Conservation (phyloP, 2,888 invertebrate species). For the Cistogaster globosa region DNA sequence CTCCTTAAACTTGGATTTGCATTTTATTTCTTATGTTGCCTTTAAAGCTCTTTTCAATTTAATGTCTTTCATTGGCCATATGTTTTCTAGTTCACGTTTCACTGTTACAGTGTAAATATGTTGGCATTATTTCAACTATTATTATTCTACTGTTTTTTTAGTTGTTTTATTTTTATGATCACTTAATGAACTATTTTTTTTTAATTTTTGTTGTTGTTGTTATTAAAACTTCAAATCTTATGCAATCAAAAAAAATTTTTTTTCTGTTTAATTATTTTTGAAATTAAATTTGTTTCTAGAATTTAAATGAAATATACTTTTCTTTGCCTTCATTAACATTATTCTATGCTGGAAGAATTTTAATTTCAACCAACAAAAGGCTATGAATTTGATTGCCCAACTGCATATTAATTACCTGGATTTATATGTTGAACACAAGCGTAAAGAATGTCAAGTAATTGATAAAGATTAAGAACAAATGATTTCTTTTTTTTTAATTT, state of each 20-base stretch:
- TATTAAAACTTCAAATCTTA: conserved; percentile 5
- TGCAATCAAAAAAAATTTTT: neutral
- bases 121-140: conserved; percentile 3
- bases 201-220: neutral
- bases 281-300: conserved; percentile 49
- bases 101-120: too few species aligned
- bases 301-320: conserved; percentile 42
- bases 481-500: neutral
- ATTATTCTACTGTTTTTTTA: conserved; percentile 6
- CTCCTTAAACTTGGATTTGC: too few species aligned
- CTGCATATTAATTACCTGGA: conserved; percentile 25
- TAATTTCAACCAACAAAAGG: conserved; percentile 38
- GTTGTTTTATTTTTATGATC: neutral
- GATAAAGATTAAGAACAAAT: conserved; percentile 11
- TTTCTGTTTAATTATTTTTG: conserved; percentile 55
- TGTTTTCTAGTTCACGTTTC: too few species aligned
- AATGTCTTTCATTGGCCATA: neutral
- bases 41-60: conserved; percentile 1
- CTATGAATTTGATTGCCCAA: neutral
- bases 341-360: conserved; percentile 57
- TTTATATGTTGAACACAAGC: conserved; percentile 18
- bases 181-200: neutral
- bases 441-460: conserved; percentile 18
- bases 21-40: too few species aligned
- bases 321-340: conserved; percentile 27